phyloP scores from a whole-genome alignment of 2,888 invertebrate genomes.

The Drosophila merina region DNA sequence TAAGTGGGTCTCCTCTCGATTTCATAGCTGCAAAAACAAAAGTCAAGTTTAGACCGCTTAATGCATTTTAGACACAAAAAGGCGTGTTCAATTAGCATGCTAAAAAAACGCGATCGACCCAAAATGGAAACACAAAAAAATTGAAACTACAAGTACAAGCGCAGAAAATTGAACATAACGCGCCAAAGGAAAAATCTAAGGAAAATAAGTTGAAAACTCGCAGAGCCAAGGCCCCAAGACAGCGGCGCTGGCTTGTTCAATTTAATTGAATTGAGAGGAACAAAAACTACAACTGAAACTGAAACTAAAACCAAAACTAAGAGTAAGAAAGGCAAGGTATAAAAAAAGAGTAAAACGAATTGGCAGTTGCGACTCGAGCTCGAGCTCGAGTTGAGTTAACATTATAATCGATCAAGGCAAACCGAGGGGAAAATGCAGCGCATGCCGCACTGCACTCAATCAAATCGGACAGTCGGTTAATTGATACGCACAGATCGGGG shows the following conservation, averaged over 20 bases:
- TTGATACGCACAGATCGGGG: constrained; percentile 73
- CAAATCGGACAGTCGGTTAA: constrained; percentile 66
- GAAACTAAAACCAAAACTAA: constrained; percentile 20
- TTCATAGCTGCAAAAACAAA: constrained; percentile 33
- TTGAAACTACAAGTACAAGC: constrained; percentile 74
- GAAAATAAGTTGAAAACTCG: constrained; percentile 56
- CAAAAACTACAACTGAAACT: constrained; percentile 37
- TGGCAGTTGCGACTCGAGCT: constrained; percentile 40
- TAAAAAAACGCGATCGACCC: constrained; percentile 44
- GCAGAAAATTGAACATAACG: constrained; percentile 74
- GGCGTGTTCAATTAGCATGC: constrained; percentile 78
- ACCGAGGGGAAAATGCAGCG: constrained; percentile 67
- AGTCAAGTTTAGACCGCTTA: constrained; percentile 75
- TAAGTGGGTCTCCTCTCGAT: constrained; percentile 34
- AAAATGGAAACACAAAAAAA: constrained; percentile 35
- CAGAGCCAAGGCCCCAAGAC: constrained; percentile 71
- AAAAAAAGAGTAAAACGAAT: constrained; percentile 42
- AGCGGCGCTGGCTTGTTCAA: constrained; percentile 69
- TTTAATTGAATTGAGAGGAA: constrained; percentile 74
- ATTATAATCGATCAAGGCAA: constrained; percentile 80
- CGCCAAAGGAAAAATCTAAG: constrained; percentile 55
- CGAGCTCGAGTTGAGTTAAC: constrained; percentile 58
- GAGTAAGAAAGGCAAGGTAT: background rate
- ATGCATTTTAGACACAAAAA: constrained; percentile 72
- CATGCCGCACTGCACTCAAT: constrained; percentile 71